A percentile compares a stretch with the other conserved stretches of the same genome.
Evolutionary conservation across 2,888 invertebrate species (phyloP).

Genomic region (Spilarctia lutea): DNA sequence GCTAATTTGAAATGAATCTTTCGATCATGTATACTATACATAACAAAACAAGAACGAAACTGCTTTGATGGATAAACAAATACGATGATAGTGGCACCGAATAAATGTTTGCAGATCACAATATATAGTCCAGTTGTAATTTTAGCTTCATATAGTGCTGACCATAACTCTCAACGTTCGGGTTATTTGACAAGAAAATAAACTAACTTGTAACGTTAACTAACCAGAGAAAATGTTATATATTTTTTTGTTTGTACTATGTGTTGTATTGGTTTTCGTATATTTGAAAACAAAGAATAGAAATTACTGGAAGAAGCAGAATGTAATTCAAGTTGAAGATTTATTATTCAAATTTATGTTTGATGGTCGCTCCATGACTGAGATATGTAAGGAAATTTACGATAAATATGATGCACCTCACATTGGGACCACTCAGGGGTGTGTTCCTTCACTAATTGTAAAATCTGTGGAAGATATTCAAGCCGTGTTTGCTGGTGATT

Average conservation of each 20-base stretch:
- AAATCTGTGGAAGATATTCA: slow-evolving; percentile 67
- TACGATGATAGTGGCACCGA: background rate
- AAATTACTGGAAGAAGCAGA: slow-evolving; percentile 69
- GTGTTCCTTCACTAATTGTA: slow-evolving; percentile 61
- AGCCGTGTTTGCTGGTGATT: slow-evolving; percentile 65
- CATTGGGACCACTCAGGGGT: slow-evolving; percentile 61
- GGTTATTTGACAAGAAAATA: background rate
- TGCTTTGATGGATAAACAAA: background rate
- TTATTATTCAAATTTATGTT: slow-evolving; percentile 59
- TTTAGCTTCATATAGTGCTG: background rate
- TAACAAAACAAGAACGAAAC: background rate
- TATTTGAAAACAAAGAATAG: slow-evolving; percentile 38
- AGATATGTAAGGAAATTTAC: slow-evolving; percentile 65
- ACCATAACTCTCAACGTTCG: background rate
- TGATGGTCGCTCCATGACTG: slow-evolving; percentile 62
- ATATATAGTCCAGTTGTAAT: background rate
- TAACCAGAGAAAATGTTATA: slow-evolving; percentile 32
- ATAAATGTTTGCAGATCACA: background rate
- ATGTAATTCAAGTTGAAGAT: slow-evolving; percentile 58
- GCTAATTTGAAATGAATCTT: background rate
- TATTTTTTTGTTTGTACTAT: slow-evolving; percentile 41
- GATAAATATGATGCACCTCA: slow-evolving; percentile 55
- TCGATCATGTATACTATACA: background rate
- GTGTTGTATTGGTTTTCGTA: slow-evolving; percentile 41
- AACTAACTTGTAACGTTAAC: background rate